Base-by-base conservation (phyloP, 2,797 vertebrate genomes). In the Spinus pinus region DNA sequence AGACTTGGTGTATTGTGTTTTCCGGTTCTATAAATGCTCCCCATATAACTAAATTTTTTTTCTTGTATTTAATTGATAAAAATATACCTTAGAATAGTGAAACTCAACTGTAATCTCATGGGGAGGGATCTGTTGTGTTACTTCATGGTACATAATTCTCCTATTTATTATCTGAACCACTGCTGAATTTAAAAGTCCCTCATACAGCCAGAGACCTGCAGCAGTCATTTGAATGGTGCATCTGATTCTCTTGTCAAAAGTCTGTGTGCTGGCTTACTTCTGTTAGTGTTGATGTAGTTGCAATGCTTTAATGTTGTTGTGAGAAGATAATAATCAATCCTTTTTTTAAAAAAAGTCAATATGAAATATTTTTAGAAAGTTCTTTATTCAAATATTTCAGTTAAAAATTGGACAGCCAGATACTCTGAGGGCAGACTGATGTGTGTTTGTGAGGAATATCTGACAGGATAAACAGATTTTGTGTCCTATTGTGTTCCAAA, bases 261-360 rank as follows among this genome's bases (percentile, higher is more conserved):
- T n/a, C 28, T 72, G 10, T 54, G 35, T 74, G 37, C 39, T 84
- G 57, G 18, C 57, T 65, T 84, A 42, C 67, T 61, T 72, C 46
- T 67, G 1, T 41, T 56, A n/a, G 21, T 60, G 12, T 72, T 60
- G n/a, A 56, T 33, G 7, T 49, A 49, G 42, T 41, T 80, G 35
- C 49, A 50, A 14, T 73, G 33, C 42, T 71, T 72, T 35, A 11
- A 19, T 80, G 75, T 33, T 77, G 16, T 60, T 65, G n/a, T 44
- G 33, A 87, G 41, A 70, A 21, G 35, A 78, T 37, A 46, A 66
- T 69, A 42, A 66, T 74, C 20, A n/a, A 53, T 33, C n/a, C 8
- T 33, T 44, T 50, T 4, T 4, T 44, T 61, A 72, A 72, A 77
- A 58, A 8, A 1, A 0, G 1, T 15, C 9, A 30, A 16, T 77